Evolutionary conservation across 2,113 vertebrate genomes (phyloP), one percentile per base, ranked within the genome.

Genomic region (Pavo muticus): DNA sequence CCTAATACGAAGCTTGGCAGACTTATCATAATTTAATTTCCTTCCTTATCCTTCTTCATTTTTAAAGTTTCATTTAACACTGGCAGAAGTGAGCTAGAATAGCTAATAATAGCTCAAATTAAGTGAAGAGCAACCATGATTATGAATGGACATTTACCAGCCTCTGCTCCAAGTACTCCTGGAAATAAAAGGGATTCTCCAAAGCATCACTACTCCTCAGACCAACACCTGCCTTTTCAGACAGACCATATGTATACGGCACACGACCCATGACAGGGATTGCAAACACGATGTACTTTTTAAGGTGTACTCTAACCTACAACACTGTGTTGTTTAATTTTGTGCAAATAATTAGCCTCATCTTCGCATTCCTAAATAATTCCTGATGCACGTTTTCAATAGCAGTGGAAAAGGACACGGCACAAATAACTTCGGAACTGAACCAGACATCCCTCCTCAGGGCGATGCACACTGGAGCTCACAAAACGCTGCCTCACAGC

Each of bases 31-130:
- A 91, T 84, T 88, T 70, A 89, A 93, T 94, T 91, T 91, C 48
- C 76, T 88, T 39, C 61, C 87, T 90, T 91, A 92, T 83, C 63
- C 24, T 76, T 72, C 91, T 76, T 83, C 70, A 89, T 91, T 61
- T 72, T 93, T 63, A n/a, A 92, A 87, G 50, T 91, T 88, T 91
- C 78, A 79, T 88, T 91, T 75, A 72, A 81, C 59, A n/a, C 39
- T n/a, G 61, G 60, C 60, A 87, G 73, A 75, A 94, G 84, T 52
- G 37, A 91, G 76, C 54, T 61, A 50, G 48, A 92, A 83, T 65
- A 35, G 35, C n/a, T n/a, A n/a, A n/a, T 35, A 35, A 35, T 35
- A 65, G 40, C 65, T 84, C 77, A 76, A 81, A 89, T 70, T 60
- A 75, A 91, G 76, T 42, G 54, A 47, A 67, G 50, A 93, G 69